Evolutionary conservation across 2,797 vertebrate genomes (phyloP).

Genomic region (Chromis chromis): DNA sequence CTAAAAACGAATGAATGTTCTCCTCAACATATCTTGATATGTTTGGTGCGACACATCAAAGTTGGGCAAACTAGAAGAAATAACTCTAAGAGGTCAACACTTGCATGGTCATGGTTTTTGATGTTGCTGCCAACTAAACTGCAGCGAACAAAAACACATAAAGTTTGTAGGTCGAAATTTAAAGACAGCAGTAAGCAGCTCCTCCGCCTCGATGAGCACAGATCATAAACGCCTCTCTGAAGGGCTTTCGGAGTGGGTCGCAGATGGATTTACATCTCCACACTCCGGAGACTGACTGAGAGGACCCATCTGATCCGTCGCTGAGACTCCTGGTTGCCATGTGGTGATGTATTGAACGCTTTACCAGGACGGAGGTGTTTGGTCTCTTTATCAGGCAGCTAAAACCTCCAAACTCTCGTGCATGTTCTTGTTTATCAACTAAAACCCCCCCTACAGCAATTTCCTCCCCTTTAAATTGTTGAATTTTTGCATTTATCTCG

Average conservation of each 20-base stretch:
- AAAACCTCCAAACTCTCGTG: slow-evolving; percentile 1
- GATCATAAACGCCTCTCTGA: slow-evolving; percentile 2
- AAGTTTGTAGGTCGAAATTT: background rate
- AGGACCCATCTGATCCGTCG: slow-evolving; percentile 46
- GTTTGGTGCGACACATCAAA: slow-evolving; percentile 35
- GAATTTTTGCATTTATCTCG: slow-evolving; percentile 48
- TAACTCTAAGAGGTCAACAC: slow-evolving; percentile 1
- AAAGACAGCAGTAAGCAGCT: background rate
- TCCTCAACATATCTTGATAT: slow-evolving; percentile 7
- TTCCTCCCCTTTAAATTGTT: slow-evolving; percentile 43
- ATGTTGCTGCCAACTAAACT: too few species aligned
- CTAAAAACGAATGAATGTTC: too few species aligned
- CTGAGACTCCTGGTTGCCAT: slow-evolving; percentile 38
- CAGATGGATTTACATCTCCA: slow-evolving; percentile 36
- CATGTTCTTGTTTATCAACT: slow-evolving; percentile 39
- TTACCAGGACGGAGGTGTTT: slow-evolving; percentile 7
- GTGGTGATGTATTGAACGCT: slow-evolving; percentile 31
- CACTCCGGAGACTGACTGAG: slow-evolving; percentile 20
- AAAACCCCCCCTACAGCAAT: slow-evolving; percentile 27
- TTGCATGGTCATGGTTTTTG: background rate
- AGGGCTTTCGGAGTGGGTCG: slow-evolving; percentile 29
- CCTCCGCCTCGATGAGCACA: background rate
- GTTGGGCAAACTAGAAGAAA: slow-evolving; percentile 1
- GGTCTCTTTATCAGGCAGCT: slow-evolving; percentile 32
- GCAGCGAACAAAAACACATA: background rate